Evolutionary conservation across 2,113 vertebrate species (phyloP).

Genomic region (Dunckerocampus dactyliophorus): DNA sequence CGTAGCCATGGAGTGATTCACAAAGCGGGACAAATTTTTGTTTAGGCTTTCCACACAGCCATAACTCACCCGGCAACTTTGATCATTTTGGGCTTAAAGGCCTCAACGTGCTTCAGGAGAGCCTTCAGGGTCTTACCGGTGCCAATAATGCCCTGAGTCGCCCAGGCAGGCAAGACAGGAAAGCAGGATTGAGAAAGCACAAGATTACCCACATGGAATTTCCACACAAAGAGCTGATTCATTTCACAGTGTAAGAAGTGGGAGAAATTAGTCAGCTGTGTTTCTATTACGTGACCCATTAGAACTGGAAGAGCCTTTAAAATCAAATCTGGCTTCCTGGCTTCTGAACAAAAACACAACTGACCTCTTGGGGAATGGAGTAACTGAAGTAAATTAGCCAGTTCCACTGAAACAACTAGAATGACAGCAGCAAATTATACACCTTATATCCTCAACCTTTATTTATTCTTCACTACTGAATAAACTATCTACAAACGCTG

Average conservation of each 20-base stretch:
- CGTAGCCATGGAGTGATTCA: conserved; percentile 30
- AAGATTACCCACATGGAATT: conserved; percentile 9
- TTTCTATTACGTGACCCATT: conserved; percentile 1
- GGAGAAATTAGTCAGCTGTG: conserved; percentile 22
- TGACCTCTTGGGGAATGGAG: conserved; percentile 11
- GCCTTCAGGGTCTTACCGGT: conserved; percentile 87
- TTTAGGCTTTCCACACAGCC: conserved; percentile 3
- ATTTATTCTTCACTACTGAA: too few relatives aligned
- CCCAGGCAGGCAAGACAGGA: not conserved
- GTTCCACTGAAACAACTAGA: not conserved
- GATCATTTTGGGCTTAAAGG: conserved; percentile 87
- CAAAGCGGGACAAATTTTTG: conserved; percentile 22
- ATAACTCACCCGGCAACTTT: conserved; percentile 87
- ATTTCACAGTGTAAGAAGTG: not conserved
- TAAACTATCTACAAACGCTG: too few relatives aligned
- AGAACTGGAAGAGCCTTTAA: not conserved
- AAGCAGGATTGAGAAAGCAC: conserved; percentile 20
- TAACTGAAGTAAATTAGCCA: not conserved
- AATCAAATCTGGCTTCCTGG: not conserved
- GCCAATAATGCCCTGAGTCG: conserved; percentile 83
- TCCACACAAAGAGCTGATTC: conserved; percentile 14
- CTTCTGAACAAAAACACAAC: not conserved
- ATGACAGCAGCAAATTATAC: not conserved
- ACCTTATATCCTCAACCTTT: not conserved
- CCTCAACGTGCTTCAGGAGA: conserved; percentile 80